Evolutionary conservation across 2,113 vertebrate genomes (phyloP).

Genomic region (Anhinga anhinga): DNA sequence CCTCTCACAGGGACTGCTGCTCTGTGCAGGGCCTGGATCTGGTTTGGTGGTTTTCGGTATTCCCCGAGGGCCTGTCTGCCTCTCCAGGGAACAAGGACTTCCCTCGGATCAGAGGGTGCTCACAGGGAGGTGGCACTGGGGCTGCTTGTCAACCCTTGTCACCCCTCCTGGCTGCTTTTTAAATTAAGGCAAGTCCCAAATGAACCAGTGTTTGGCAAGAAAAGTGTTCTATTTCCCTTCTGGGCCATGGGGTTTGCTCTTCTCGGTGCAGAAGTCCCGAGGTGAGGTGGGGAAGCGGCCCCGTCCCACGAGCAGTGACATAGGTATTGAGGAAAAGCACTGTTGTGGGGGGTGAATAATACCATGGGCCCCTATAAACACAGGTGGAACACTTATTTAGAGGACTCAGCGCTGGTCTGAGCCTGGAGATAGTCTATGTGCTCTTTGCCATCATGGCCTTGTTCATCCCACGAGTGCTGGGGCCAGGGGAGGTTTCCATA

Average conservation of each 20-base stretch:
- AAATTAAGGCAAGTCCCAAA: not conserved
- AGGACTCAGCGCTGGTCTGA: not conserved
- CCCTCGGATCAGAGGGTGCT: not conserved
- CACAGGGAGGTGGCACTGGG: rapidly evolving
- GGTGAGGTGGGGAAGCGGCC: not conserved
- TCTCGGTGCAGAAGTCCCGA: not conserved
- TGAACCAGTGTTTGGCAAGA: not conserved
- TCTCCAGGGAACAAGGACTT: not conserved
- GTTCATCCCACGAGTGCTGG: not conserved
- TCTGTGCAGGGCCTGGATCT: not conserved
- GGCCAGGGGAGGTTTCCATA: not conserved
- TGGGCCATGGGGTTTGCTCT: not conserved
- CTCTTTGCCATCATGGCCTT: not conserved
- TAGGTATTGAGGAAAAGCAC: not conserved
- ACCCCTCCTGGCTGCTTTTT: not conserved
- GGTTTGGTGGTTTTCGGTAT: not conserved
- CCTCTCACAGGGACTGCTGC: not conserved
- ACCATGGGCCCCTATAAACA: not conserved
- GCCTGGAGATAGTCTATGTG: not conserved
- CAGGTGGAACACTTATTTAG: not conserved
- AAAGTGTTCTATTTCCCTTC: not conserved
- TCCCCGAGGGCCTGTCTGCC: rapidly evolving
- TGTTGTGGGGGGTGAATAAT: not conserved
- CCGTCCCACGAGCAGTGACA: not conserved
- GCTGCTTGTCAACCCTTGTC: not conserved